phyloP scores from a whole-genome alignment of 2,888 invertebrate species.

The Venusia cambrica region DNA sequence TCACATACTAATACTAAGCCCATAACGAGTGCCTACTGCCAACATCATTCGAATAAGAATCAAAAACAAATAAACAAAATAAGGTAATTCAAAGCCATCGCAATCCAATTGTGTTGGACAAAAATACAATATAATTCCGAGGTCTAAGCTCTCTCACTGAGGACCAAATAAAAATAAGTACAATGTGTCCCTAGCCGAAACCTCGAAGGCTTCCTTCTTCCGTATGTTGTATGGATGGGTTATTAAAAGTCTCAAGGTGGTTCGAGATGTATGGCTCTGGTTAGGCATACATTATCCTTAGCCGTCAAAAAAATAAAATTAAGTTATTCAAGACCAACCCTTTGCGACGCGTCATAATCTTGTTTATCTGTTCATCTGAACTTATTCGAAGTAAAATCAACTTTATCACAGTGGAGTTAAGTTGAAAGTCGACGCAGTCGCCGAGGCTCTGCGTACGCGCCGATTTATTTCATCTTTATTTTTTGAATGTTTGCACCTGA shows the following conservation, averaged over 20 bases:
- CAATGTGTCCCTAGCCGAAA: no score
- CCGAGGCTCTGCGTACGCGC: slow-evolving; percentile 14
- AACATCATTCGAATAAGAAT: no score
- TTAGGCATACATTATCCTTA: no score
- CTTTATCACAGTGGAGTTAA: slow-evolving; percentile 21
- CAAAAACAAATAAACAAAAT: slow-evolving; percentile 9
- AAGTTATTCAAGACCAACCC: slow-evolving; percentile 52
- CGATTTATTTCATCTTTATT: slow-evolving; percentile 21
- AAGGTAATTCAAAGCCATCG: slow-evolving; percentile 4
- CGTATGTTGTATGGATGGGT: no score
- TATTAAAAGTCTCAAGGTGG: no score
- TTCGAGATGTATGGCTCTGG: no score
- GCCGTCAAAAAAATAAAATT: slow-evolving; percentile 52
- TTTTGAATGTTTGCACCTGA: slow-evolving; percentile 25
- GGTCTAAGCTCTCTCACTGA: slow-evolving; percentile 36
- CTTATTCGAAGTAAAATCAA: slow-evolving; percentile 17
- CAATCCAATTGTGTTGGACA: slow-evolving; percentile 28
- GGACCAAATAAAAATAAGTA: slow-evolving; percentile 38
- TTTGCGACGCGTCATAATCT: slow-evolving; percentile 48
- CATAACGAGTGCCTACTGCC: no score
- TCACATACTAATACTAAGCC: no score
- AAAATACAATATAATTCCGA: slow-evolving; percentile 32
- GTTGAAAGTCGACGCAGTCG: slow-evolving; percentile 19
- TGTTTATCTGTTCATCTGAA: slow-evolving; percentile 41
- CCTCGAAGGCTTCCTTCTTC: no score